These are phyloP conservation scores for Globicephala melas DNA, from an alignment of 2,113 vertebrate genomes.

Conservation along the genomic window DNA sequence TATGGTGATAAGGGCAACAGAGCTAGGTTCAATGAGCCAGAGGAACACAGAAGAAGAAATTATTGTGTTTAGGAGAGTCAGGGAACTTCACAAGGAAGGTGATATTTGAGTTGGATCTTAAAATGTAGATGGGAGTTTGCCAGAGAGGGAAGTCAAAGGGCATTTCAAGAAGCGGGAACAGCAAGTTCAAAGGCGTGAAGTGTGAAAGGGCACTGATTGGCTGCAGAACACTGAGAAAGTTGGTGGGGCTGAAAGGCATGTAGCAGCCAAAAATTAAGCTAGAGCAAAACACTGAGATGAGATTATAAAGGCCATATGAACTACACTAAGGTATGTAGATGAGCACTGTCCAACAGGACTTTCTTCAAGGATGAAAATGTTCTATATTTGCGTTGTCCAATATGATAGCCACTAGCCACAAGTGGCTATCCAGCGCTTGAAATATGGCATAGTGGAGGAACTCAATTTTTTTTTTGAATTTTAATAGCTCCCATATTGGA, in stretches of 20 bases:
- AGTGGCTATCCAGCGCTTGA: background rate
- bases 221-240: background rate
- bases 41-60: background rate
- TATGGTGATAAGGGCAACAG: background rate
- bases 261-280: background rate
- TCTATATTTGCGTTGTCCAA: background rate
- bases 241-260: background rate
- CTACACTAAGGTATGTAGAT: background rate
- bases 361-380: background rate
- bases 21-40: background rate
- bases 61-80: slow-evolving; percentile 6
- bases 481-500: background rate
- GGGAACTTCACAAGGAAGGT: background rate
- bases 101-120: background rate
- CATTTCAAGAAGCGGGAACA: background rate
- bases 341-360: background rate
- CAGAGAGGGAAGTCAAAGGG: background rate
- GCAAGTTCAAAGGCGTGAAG: background rate
- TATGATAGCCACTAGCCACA: background rate
- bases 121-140: background rate
- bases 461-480: background rate
- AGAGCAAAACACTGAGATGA: background rate
- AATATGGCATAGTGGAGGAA: background rate
- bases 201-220: background rate
- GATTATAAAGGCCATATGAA: background rate